phyloP scores from a whole-genome alignment of 2,888 invertebrate genomes.

The Vanessa cardui region DNA sequence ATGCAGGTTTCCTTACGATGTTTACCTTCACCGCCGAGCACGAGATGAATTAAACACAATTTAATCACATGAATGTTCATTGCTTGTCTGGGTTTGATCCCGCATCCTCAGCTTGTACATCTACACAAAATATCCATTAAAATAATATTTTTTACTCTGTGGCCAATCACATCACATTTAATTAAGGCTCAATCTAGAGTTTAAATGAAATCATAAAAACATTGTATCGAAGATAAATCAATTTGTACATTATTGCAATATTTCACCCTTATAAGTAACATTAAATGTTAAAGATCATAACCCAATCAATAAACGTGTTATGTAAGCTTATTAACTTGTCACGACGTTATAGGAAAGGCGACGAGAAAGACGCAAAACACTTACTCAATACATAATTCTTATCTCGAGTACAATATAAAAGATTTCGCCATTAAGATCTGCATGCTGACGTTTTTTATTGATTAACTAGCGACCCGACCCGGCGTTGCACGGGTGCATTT shows the following conservation, averaged over 20 bases:
- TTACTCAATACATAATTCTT: slow-evolving; percentile 34
- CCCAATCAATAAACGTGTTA: slow-evolving; percentile 39
- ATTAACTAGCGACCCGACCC: too few species aligned
- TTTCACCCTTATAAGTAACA: slow-evolving; percentile 21
- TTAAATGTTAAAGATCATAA: slow-evolving; percentile 37
- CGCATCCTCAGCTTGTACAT: too few species aligned
- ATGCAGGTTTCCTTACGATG: too few species aligned
- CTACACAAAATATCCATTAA: too few species aligned
- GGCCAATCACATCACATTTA: not conserved
- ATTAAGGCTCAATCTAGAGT: not conserved
- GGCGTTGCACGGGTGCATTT: too few species aligned
- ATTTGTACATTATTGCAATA: slow-evolving; percentile 23
- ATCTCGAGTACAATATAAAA: slow-evolving; percentile 19
- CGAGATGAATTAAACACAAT: too few species aligned
- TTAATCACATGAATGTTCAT: too few species aligned
- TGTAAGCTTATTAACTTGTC: slow-evolving; percentile 43
- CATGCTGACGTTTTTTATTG: slow-evolving; percentile 21
- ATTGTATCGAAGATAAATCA: slow-evolving; percentile 20
- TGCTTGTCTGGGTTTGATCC: too few species aligned
- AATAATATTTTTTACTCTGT: not conserved
- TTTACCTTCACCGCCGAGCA: too few species aligned
- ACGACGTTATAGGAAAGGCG: slow-evolving; percentile 39
- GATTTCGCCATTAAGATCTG: slow-evolving; percentile 18
- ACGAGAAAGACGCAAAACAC: slow-evolving; percentile 28
- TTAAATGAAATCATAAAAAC: slow-evolving; percentile 6